These are phyloP conservation scores for Camptogramma bilineatum DNA, from an alignment of 2,888 invertebrate genomes.

Conservation along the genomic window DNA sequence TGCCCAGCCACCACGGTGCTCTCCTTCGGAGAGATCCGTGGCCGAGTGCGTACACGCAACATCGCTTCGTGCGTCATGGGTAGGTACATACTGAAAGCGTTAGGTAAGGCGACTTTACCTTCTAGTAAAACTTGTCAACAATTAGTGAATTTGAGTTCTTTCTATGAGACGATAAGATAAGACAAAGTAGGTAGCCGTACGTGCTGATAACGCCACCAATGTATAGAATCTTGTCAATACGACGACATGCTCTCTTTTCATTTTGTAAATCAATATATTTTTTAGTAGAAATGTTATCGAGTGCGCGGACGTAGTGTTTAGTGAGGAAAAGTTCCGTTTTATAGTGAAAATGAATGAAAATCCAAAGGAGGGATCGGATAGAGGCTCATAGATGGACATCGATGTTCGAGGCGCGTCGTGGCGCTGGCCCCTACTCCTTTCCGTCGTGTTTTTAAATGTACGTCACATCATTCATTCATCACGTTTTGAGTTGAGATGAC, in stretches of 20 bases:
- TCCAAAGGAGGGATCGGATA: conserved; percentile 53
- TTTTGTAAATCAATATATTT: conserved; percentile 13
- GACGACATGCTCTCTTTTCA: conserved; percentile 67
- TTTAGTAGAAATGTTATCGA: conserved; percentile 12
- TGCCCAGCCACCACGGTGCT: too few species aligned
- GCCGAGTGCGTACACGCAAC: too few species aligned
- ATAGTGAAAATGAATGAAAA: conserved; percentile 47
- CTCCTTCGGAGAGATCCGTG: too few species aligned
- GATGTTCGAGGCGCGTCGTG: conserved; percentile 64
- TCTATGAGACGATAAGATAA: conserved; percentile 76
- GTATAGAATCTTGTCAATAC: conserved; percentile 74
- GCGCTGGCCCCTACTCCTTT: conserved; percentile 75
- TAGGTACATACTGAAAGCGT: too few species aligned
- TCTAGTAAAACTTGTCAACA: conserved; percentile 17
- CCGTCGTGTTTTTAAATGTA: conserved; percentile 75
- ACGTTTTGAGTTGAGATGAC: too few species aligned
- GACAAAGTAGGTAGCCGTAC: conserved; percentile 72
- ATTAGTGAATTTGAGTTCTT: conserved; percentile 58
- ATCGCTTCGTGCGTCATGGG: too few species aligned
- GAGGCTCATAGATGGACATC: conserved; percentile 71
- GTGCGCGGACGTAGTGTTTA: conserved; percentile 27
- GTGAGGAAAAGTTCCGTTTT: conserved; percentile 12
- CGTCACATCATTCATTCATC: conserved; percentile 45
- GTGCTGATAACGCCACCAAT: conserved; percentile 72
- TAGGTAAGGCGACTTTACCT: not conserved